A percentile compares a stretch with the other conserved stretches of the same genome.
phyloP scores from a whole-genome alignment of 2,113 vertebrate species.

The Malurus elegans region DNA sequence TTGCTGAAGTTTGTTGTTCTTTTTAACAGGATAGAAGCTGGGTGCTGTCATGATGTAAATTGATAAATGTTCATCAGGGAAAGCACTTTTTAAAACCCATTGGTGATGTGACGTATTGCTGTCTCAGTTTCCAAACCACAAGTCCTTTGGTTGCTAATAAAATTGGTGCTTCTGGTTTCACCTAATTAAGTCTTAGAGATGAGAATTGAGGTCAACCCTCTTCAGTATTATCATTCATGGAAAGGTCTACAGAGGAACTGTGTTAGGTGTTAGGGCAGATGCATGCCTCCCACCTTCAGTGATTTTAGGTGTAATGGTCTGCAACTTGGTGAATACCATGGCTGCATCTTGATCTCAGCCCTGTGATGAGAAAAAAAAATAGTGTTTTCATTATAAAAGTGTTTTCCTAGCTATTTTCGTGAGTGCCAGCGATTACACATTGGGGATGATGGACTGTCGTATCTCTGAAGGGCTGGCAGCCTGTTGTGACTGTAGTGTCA shows the following conservation, averaged over 20 bases:
- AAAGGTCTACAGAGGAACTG: neutral
- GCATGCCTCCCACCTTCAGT: rapidly evolving
- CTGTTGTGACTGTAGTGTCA: neutral
- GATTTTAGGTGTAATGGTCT: neutral
- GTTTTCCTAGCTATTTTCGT: neutral
- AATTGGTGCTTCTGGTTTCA: neutral
- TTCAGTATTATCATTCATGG: neutral
- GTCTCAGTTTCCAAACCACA: neutral
- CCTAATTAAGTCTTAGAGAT: neutral
- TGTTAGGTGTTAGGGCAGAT: neutral
- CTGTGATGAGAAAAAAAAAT: neutral
- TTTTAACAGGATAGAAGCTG: neutral
- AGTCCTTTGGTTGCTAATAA: neutral
- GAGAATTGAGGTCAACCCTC: neutral
- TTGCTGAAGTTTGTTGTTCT: neutral
- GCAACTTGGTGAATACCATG: neutral
- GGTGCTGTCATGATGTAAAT: rapidly evolving
- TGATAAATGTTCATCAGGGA: neutral
- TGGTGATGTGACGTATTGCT: neutral
- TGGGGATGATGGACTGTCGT: rapidly evolving
- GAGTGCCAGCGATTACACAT: neutral
- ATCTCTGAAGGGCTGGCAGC: neutral
- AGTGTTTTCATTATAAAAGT: neutral
- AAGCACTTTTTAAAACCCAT: rapidly evolving
- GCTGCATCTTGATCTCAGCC: neutral